Base-by-base conservation (phyloP, 1,140 invertebrate genomes). In the Papilio polyxenes region DNA sequence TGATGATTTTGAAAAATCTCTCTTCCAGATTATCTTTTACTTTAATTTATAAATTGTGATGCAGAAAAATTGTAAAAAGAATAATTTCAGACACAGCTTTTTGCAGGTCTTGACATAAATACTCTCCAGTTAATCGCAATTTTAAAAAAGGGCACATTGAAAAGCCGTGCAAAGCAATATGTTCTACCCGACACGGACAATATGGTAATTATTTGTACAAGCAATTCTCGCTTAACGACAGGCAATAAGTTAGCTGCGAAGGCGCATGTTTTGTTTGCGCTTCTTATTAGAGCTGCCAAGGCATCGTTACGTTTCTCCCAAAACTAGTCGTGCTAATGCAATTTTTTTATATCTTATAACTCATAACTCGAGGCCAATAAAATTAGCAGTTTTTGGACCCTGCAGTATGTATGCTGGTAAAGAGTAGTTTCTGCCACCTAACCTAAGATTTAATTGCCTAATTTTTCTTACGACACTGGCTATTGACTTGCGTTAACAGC, bases 221-320 rank as follows among this genome's bases (percentile, higher is more conserved):
- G 83, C 86, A 84, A 85, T 92, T 93, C 86, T 88, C 90, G 89
- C 87, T 84, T 89, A 91, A 92, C 89, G 91, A 92, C 91, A 92
- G 84, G 89, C 86, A 84, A 90, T 93, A 91, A 90, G 87, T 79
- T 65, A 48, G 78, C 17, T 83, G 85, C 82, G 81, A 84, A 85
- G 87, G 85, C 87, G 84, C 84, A 82, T 80, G 82, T 15, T 76
- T 75, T 91, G 89, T 92, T 92, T 91, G 87, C 78, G 13, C 79
- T 82, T n/a, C 74, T 85, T 80, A 83, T 92, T 92, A 92, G 88
- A 81, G 72, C 81, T 82, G 83, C 78, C 80, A 82, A 78, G 59
- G 51, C 17, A 78, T 78, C 40, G 78, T 56, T 53, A 53, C 76
- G 56, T 76, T 83, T 81, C 17, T 77, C n/a, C 49, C 13, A 11